Percentiles rank a stretch among this genome's conserved stretches.
Evolutionary conservation across 1,140 invertebrate species (phyloP).

Genomic region (Oryctes rhinoceros): DNA sequence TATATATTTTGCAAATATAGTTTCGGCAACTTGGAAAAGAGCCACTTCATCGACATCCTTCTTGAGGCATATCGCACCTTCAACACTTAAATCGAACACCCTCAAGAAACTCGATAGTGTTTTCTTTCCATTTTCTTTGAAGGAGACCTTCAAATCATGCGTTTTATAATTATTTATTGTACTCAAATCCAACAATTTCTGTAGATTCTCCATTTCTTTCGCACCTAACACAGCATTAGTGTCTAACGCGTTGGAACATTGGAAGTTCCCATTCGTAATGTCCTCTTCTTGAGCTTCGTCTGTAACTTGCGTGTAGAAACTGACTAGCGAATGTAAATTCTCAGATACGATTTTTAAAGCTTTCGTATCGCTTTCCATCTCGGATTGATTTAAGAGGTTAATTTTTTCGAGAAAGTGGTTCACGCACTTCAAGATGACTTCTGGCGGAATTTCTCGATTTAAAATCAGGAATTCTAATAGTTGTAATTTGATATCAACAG

Average conservation of each 20-base stretch:
- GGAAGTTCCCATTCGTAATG: slow-evolving; percentile 44
- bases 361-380: slow-evolving; percentile 41
- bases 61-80: slow-evolving; percentile 60
- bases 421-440: slow-evolving; percentile 65
- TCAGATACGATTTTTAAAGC: slow-evolving; percentile 52
- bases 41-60: slow-evolving; percentile 58
- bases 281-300: slow-evolving; percentile 25
- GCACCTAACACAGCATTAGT: slow-evolving; percentile 47
- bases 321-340: slow-evolving; percentile 55
- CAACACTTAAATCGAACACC: slow-evolving; percentile 67
- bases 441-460: slow-evolving; percentile 68
- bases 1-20: slow-evolving; percentile 71
- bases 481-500: slow-evolving; percentile 75
- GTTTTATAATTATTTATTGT: slow-evolving; percentile 51
- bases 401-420: slow-evolving; percentile 62
- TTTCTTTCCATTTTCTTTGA: slow-evolving; percentile 51
- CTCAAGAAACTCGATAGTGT: slow-evolving; percentile 62
- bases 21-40: slow-evolving; percentile 64
- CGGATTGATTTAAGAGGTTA: slow-evolving; percentile 46
- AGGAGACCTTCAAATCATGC: slow-evolving; percentile 55
- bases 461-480: slow-evolving; percentile 75
- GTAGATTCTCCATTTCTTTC: slow-evolving; percentile 59
- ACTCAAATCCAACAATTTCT: slow-evolving; percentile 59
- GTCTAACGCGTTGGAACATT: slow-evolving; percentile 47
- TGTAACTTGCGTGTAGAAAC: slow-evolving; percentile 54